These are phyloP conservation scores for Anarhynchus alexandrinus DNA, from an alignment of 2,113 vertebrate species.

Conservation along the genomic window DNA sequence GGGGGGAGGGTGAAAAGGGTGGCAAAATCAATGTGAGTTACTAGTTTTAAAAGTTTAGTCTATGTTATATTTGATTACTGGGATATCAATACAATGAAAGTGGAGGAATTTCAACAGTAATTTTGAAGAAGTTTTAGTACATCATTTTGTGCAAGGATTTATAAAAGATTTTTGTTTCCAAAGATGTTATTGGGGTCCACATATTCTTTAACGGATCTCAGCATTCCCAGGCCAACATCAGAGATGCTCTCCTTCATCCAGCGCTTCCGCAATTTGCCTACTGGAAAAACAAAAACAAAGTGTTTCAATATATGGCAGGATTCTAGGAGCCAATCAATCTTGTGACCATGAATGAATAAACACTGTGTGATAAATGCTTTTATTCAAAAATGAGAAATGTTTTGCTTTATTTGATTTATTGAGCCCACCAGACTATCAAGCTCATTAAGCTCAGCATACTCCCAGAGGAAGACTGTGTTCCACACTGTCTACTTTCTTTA, in stretches of 20 bases:
- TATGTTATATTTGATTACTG: constrained; percentile 79
- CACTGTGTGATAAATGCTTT: constrained; percentile 99
- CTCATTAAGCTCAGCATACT: constrained; percentile 96
- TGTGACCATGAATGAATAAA: constrained; percentile 97
- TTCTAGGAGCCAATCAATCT: constrained; percentile 95
- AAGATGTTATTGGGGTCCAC: constrained; percentile 98
- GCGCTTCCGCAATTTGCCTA: constrained; percentile 97
- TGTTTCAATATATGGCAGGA: constrained; percentile 82
- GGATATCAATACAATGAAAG: constrained; percentile 71
- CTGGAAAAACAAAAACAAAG: constrained; percentile 82
- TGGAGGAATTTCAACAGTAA: constrained; percentile 51
- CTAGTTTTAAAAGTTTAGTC: constrained; percentile 60
- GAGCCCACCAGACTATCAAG: constrained; percentile 99
- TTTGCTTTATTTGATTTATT: constrained; percentile 99
- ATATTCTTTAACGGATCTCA: constrained; percentile 94
- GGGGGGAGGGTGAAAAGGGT: neutral
- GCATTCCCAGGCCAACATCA: constrained; percentile 92
- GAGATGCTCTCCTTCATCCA: constrained; percentile 96
- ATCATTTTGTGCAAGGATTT: constrained; percentile 63
- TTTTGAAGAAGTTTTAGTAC: constrained; percentile 38
- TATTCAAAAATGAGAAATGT: constrained; percentile 99
- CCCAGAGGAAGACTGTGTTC: constrained; percentile 90
- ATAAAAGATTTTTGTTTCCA: constrained; percentile 97
- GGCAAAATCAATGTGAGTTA: constrained; percentile 54
- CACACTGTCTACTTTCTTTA: constrained; percentile 78